phyloP scores from a whole-genome alignment of 2,888 invertebrate species.

The Hydraecia micacea region DNA sequence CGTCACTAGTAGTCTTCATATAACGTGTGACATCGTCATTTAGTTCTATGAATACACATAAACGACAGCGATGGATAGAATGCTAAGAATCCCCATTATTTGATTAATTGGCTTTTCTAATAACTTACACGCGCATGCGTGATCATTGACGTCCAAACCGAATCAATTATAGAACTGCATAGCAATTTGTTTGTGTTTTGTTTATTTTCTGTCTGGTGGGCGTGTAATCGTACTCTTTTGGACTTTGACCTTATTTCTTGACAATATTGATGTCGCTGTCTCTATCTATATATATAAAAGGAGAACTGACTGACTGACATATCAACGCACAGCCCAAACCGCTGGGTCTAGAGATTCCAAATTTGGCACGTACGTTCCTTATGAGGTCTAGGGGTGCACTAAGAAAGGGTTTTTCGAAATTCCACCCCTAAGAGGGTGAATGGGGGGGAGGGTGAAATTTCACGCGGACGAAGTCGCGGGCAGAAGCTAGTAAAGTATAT shows the following conservation, averaged over 20 bases:
- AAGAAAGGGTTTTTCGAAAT: too few relatives aligned
- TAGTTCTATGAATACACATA: background rate
- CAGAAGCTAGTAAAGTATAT: background rate
- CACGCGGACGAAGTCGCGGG: too few relatives aligned
- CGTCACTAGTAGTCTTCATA: background rate
- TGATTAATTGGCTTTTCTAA: constrained; percentile 28
- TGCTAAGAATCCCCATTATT: constrained; percentile 16
- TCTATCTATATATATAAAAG: too few relatives aligned
- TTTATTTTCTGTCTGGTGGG: constrained; percentile 21
- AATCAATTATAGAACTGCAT: constrained; percentile 22
- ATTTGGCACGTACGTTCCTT: too few relatives aligned
- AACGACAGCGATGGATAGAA: background rate
- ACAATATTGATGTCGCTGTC: background rate
- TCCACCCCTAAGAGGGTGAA: too few relatives aligned
- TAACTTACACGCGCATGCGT: background rate
- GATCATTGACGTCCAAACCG: constrained; percentile 19
- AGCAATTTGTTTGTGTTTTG: background rate
- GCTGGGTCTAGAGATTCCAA: too few relatives aligned
- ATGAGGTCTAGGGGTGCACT: too few relatives aligned
- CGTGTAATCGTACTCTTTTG: constrained; percentile 8
- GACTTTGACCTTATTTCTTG: constrained; percentile 3
- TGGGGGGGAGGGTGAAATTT: too few relatives aligned
- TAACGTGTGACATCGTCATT: background rate
- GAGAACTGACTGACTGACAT: too few relatives aligned
- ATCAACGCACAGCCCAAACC: too few relatives aligned